phyloP scores from a whole-genome alignment of 2,113 vertebrate species.

The Excalfactoria chinensis region DNA sequence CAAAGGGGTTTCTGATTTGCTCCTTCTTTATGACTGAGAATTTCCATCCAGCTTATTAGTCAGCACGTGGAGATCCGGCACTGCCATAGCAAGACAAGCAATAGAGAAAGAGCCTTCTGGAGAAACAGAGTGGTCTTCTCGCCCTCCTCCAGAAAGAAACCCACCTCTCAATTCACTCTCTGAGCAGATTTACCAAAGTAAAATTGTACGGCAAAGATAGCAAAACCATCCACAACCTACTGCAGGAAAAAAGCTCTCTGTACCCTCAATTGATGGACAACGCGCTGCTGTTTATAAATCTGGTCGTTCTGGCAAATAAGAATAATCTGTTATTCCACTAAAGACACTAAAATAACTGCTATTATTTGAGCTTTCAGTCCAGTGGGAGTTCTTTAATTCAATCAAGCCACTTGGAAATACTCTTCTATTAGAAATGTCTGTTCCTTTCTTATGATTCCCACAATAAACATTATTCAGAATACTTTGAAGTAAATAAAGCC shows the following conservation, averaged over 20 bases:
- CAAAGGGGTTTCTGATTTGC: background rate
- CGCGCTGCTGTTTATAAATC: background rate
- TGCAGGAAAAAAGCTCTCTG: background rate
- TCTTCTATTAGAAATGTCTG: background rate
- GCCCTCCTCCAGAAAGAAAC: background rate
- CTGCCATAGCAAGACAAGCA: background rate
- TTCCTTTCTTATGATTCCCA: background rate
- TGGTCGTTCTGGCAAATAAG: background rate
- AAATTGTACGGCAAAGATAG: background rate
- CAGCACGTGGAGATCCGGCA: background rate
- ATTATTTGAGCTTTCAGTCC: slow-evolving; percentile 22
- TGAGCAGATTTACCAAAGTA: background rate
- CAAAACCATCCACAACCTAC: background rate
- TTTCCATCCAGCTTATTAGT: slow-evolving; percentile 34
- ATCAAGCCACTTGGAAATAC: background rate
- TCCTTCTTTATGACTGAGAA: background rate
- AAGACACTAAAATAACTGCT: background rate
- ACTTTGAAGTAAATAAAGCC: slow-evolving; percentile 33
- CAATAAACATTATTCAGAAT: slow-evolving; percentile 3
- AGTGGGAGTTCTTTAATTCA: slow-evolving; percentile 24
- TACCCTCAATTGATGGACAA: background rate
- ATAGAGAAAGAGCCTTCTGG: background rate
- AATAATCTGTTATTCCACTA: background rate
- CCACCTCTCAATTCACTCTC: background rate
- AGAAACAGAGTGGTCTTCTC: background rate